Conservation (phyloP, 2,113 vertebrate genomes). For the Plecturocebus donacophilus region DNA sequence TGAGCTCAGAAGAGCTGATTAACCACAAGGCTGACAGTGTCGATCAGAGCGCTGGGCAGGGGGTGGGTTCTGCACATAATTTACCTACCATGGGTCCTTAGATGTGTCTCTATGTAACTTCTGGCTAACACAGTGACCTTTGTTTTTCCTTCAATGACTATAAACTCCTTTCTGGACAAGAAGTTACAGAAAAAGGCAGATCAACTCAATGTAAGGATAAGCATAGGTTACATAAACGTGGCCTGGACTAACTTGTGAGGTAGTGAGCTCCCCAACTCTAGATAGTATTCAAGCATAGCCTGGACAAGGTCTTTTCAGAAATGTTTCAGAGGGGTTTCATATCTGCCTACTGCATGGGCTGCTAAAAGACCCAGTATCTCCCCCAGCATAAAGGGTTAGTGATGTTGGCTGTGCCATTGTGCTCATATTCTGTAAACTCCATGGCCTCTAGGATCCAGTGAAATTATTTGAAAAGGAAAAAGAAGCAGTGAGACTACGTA, state of each 20-base stretch:
- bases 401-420: not conserved
- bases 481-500: not conserved
- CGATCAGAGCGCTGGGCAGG: not conserved
- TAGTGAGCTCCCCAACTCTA: not conserved
- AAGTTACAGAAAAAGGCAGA: not conserved
- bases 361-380: not conserved
- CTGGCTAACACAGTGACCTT: not conserved
- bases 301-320: not conserved
- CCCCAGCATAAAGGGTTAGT: not conserved
- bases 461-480: not conserved
- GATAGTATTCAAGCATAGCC: not conserved
- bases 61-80: not conserved
- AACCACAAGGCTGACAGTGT: not conserved
- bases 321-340: not conserved
- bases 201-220: not conserved
- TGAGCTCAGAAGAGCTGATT: not conserved
- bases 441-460: not conserved
- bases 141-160: not conserved
- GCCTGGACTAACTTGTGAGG: not conserved
- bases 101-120: not conserved
- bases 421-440: not conserved
- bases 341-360: not conserved
- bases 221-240: not conserved
- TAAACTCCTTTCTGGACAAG: not conserved
- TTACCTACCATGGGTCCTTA: not conserved